Evolutionary conservation across 1,140 invertebrate species (phyloP).

Genomic region (Eriocheir sinensis): DNA sequence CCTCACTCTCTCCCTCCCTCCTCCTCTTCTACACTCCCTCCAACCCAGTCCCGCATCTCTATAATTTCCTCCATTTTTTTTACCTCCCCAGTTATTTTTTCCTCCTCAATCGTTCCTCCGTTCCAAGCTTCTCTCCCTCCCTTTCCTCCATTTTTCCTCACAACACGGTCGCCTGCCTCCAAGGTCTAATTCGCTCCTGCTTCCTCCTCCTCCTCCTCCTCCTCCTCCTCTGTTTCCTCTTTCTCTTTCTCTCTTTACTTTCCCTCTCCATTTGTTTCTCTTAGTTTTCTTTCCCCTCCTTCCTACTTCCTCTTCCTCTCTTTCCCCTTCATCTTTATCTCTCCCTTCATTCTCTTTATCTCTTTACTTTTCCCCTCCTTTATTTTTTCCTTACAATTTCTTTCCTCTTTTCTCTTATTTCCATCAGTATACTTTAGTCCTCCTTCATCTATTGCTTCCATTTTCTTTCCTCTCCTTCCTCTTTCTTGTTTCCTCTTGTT

Average conservation of each 20-base stretch:
- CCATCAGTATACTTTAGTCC: background rate
- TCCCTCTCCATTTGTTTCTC: no score
- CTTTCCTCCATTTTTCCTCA: background rate
- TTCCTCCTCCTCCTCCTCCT: background rate
- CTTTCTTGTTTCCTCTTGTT: no score
- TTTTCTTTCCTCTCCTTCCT: background rate
- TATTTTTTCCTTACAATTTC: background rate
- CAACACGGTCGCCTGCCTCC: background rate
- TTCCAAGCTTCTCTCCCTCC: background rate
- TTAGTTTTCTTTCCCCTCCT: background rate
- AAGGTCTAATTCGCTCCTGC: background rate
- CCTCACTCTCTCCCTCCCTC: background rate
- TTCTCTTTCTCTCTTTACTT: no score
- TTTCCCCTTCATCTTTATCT: no score
- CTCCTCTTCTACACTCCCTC: background rate
- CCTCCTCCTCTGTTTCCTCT: background rate
- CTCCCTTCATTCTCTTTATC: no score
- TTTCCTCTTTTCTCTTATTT: background rate
- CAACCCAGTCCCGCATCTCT: background rate
- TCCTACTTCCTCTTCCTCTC: background rate
- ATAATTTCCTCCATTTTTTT: background rate
- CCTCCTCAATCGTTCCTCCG: constrained; percentile 7
- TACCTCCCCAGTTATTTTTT: background rate
- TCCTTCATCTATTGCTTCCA: background rate
- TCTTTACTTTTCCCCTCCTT: no score